phyloP scores from a whole-genome alignment of 2,888 invertebrate species.

The Melanargia galathea region DNA sequence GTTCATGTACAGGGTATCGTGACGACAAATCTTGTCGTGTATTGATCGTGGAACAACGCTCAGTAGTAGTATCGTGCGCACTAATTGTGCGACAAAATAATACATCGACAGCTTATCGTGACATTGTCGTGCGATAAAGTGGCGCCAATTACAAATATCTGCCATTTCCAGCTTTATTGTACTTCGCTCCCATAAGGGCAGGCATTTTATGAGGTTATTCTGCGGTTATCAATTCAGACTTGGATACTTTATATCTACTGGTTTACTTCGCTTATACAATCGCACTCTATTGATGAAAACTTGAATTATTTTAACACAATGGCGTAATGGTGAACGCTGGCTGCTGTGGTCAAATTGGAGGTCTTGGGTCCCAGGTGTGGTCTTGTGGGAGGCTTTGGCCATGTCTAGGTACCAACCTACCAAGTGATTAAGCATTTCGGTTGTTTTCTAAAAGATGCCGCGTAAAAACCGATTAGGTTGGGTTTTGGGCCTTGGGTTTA shows the following conservation, averaged over 20 bases:
- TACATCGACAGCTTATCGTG: constrained; percentile 64
- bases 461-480: too few relatives aligned
- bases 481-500: too few relatives aligned
- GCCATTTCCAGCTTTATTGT: constrained; percentile 31
- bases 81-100: constrained; percentile 69
- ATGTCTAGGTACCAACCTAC: too few relatives aligned
- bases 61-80: constrained; percentile 47
- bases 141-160: constrained; percentile 47
- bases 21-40: neutral
- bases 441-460: too few relatives aligned
- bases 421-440: too few relatives aligned
- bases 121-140: constrained; percentile 43
- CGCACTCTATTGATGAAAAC: neutral
- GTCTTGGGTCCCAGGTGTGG: too few relatives aligned
- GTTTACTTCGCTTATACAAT: neutral
- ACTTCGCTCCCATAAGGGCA: constrained; percentile 14
- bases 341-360: too few relatives aligned
- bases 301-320: neutral
- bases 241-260: constrained; percentile 9
- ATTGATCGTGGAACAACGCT: neutral
- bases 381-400: too few relatives aligned
- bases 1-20: too few relatives aligned
- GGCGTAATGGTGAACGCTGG: too few relatives aligned
- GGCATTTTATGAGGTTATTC: constrained; percentile 3
- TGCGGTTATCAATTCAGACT: constrained; percentile 25